phyloP scores from a whole-genome alignment of 2,888 invertebrate genomes.

The Heteromurus nitidus region DNA sequence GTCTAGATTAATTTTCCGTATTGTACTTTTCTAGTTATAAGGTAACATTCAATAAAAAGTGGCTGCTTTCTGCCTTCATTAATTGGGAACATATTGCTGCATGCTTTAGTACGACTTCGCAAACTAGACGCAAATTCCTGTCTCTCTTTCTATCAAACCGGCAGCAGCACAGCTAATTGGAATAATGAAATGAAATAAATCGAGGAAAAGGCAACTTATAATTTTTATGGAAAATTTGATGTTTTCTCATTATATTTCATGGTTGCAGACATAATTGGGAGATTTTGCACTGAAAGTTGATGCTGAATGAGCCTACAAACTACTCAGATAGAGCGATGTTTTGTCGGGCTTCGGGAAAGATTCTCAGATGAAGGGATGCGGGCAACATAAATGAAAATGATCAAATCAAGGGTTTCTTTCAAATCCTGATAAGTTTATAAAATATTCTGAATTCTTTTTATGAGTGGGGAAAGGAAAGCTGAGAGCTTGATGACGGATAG shows the following conservation, averaged over 20 bases:
- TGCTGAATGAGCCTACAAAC: no score
- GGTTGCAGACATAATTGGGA: no score
- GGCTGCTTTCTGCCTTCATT: slow-evolving; percentile 3
- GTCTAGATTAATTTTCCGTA: not conserved
- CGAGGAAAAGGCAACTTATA: slow-evolving; percentile 1
- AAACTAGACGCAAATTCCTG: not conserved
- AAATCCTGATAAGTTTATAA: no score
- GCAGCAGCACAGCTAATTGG: slow-evolving; percentile 38
- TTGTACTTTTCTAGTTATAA: not conserved
- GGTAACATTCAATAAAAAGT: no score
- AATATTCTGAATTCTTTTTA: no score
- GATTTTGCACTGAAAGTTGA: slow-evolving; percentile 1
- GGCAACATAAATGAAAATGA: no score
- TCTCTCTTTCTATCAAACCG: slow-evolving; percentile 5
- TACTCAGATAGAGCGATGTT: no score
- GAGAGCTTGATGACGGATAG: slow-evolving; percentile 50
- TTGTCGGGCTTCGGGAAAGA: no score
- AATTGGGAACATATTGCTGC: not conserved
- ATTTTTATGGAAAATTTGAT: slow-evolving; percentile 1
- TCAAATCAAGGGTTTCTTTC: no score
- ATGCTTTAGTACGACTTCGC: not conserved
- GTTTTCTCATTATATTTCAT: slow-evolving; percentile 14
- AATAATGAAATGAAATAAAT: slow-evolving; percentile 42
- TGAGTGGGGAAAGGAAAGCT: slow-evolving; percentile 21
- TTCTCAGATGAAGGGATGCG: no score